Base-by-base conservation (phyloP, 2,113 vertebrate species). In the Hippocampus zosterae region DNA sequence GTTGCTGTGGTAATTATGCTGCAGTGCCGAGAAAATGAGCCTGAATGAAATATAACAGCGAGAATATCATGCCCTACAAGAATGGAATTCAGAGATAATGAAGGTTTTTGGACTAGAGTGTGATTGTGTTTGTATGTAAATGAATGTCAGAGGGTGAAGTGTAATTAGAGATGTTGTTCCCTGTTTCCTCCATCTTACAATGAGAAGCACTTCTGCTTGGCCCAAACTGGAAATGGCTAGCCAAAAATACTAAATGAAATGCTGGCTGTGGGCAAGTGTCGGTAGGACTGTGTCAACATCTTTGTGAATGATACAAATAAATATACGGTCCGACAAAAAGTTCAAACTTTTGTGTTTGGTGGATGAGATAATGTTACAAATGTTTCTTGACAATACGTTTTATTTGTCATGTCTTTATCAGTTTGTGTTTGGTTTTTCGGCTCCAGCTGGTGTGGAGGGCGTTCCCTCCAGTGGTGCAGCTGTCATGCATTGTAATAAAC, bases 121-220 rank as follows among this genome's bases (percentile, higher is more conserved):
- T 60, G 76, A 84, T 88, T 88, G 80, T 87, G 81, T 88, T 88
- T 88, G 76, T 88, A 86, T 89, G 87, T 85, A 83, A 88, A 89
- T 89, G 71, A 79, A 76, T 83, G 85, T 88, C 83, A 88, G 75
- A 81, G 85, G 81, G 88, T 87, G 83, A 85, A 83, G 81, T 80
- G 81, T 89, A 89, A 91, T 89, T 88, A 87, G 82, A 85, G 76
- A 84, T 82, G 76, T 79, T 88, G 80, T 88, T 85, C 82, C 77
- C 82, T 74, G 77, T 83, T 88, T 87, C 81, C 74, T 81, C 73
- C 64, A 64, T 78, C 77, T 81, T 80, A 75, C 73, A 82, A 83
- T 23, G 41, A 78, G 71, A 84, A 74, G 42, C 73, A 70, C 68
- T 83, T 74, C 80, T 79, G 81, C 65, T 29, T 46, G 56, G 66